Base-by-base conservation (phyloP, 2,888 invertebrate genomes). In the Drosophila austrosaltans region DNA sequence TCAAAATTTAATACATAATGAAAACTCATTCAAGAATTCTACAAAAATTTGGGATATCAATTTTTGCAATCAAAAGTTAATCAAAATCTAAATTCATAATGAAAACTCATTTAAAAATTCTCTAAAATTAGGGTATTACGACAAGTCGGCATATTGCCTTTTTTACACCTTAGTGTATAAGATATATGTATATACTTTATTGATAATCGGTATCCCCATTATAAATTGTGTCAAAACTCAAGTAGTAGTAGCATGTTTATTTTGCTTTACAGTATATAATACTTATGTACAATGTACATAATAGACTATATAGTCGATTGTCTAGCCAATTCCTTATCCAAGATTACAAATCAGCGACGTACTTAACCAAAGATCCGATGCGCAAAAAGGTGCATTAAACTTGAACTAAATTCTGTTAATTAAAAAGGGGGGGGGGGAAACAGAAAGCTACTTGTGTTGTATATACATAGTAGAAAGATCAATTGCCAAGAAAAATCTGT, bases 381-480 rank as follows among this genome's bases (percentile, higher is more conserved):
- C 82, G 87, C 77, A 87, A 87, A 82, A 82, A 77, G 61, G 66
- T 77, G 69, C 75, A 82, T 76, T 79, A 75, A 87, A 84, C 87
- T 87, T 81, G 87, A 81, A 79, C 87, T 77, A 77, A 79, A 77
- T 81, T 60, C 63, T 40, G 28, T 25, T 48, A 48, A 48, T 16
- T 16, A 16, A 16, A 16, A 16, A 16, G 16, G 16, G 16, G 16
- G 16, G 16, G 16, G 16, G 16, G 16, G 16, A 16, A 16, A 16
- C 16, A 16, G 16, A 16, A 16, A 16, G 16, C 16, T 16, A 16
- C 16, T 16, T 16, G 16, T 16, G 16, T 16, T 16, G 16, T 16
- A 16, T 16, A 16, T 16, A 16, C 16, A 16, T 16, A 16, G 16
- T 16, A 16, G 0, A 16, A 16, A 16, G 16, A 16, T 16, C 16